Evolutionary conservation across 2,797 vertebrate genomes (phyloP), one percentile per base, ranked within the genome.

Genomic region (Pelodytes ibericus): DNA sequence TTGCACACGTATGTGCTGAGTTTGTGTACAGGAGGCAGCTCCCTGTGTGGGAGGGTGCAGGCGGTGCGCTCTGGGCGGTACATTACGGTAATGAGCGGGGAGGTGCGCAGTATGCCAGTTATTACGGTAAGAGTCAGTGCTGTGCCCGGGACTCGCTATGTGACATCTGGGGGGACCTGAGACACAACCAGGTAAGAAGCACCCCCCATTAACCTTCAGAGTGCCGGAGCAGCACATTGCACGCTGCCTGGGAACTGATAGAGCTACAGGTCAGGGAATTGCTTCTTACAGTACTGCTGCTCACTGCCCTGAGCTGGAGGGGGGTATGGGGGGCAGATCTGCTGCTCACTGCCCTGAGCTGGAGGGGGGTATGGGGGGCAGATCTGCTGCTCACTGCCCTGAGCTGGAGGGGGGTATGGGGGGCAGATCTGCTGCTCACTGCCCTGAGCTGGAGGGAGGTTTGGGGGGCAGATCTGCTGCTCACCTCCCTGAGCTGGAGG

Each of bases 81-180:
- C 22, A 75, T 39, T 75, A 75, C 65, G 74, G 74, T 75, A 75
- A 56, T 20, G 44, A 30, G 63, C 47, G 74, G 57, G 73, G 44
- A 9, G 53, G 30, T 69, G 61, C 61, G 22, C 49, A 22, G 8
- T 44, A 22, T 16, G 22, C 9, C 1, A 13, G 73, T 26, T 25
- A 76, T 70, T 76, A 76, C 74, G 74, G 74, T 53, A 57, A 25
- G 25, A 39, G 60, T 27, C n/a, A 4, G 24, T 31, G 58, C 58
- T 60, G 27, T 0, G 7, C 5, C 5, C 18, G n/a, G 30, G 13
- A 62, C 4, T 6, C 9, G 63, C 20, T 36, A 25, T 59, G 72
- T 31, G 63, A 33, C 56, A 24, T 51, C 25, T 18, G 16, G n/a
- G 13, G 24, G 26, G 33, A 16, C 27, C 31, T n/a, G n/a, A n/a